Evolutionary conservation across 2,113 vertebrate genomes (phyloP).

Genomic region (Parotia lawesii): DNA sequence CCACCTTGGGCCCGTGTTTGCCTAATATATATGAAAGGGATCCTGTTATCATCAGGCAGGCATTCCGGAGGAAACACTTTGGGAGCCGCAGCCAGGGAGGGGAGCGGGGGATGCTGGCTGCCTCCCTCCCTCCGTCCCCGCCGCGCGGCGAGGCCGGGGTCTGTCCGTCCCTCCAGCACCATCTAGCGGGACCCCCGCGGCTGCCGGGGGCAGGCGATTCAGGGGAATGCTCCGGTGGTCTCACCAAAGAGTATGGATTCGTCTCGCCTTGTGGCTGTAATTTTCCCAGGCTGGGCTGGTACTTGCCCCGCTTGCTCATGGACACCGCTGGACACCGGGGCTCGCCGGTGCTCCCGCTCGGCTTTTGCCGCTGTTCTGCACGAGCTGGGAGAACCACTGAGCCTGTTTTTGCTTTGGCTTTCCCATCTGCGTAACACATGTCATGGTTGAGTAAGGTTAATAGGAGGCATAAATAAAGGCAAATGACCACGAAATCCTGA

Average conservation of each 20-base stretch:
- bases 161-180: neutral
- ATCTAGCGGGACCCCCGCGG: neutral
- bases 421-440: conserved; percentile 23
- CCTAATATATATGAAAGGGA: conserved; percentile 30
- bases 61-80: conserved; percentile 40
- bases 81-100: neutral
- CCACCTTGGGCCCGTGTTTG: conserved; percentile 39
- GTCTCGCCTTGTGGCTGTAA: accelerated
- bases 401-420: neutral
- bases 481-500: conserved; percentile 41
- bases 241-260: accelerated
- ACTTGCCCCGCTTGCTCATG: accelerated
- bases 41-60: conserved; percentile 48
- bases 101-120: neutral
- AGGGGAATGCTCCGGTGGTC: accelerated
- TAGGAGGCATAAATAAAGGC: conserved; percentile 28
- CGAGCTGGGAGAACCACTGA: neutral
- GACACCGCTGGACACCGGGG: accelerated
- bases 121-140: neutral
- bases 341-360: neutral
- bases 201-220: accelerated
- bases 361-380: neutral
- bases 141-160: neutral
- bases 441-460: neutral
- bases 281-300: neutral